Conservation (phyloP, 2,797 vertebrate species). For the Schizothorax lantsangensis region DNA sequence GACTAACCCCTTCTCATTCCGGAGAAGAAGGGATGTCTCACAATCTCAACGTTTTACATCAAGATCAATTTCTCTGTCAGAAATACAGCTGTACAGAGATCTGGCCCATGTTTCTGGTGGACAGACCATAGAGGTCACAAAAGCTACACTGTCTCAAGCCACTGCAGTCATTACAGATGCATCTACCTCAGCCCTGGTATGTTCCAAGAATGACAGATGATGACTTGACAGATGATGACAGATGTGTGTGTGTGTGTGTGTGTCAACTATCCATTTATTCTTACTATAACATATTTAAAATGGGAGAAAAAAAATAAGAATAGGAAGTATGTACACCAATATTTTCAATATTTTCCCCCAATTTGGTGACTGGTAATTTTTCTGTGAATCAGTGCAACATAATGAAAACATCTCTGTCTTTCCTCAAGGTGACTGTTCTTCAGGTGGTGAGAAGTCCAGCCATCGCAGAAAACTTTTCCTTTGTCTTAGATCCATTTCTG, state of each 20-base stretch:
- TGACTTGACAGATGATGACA: not conserved
- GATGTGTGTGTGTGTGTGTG: too few species aligned
- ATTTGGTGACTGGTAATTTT: not conserved
- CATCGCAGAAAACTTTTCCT: slow-evolving; percentile 63
- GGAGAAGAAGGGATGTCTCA: slow-evolving; percentile 28
- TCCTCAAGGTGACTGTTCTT: slow-evolving; percentile 73
- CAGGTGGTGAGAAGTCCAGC: slow-evolving; percentile 65
- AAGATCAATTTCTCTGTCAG: not conserved
- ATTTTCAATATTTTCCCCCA: too few species aligned
- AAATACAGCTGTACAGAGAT: slow-evolving; percentile 66
- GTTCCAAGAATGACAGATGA: not conserved
- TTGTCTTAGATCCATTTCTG: slow-evolving; percentile 69
- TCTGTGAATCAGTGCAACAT: not conserved
- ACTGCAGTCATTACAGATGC: slow-evolving; percentile 71
- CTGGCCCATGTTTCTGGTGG: slow-evolving; percentile 74
- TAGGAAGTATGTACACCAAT: not conserved
- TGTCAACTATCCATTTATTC: not conserved
- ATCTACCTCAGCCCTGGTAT: slow-evolving; percentile 65
- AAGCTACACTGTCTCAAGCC: slow-evolving; percentile 61
- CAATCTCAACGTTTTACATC: slow-evolving; percentile 51
- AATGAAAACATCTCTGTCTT: not conserved
- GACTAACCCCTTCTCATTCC: slow-evolving; percentile 46
- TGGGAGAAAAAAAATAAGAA: not conserved
- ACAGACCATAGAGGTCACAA: slow-evolving; percentile 70
- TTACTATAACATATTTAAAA: not conserved